phyloP scores from a whole-genome alignment of 1,140 invertebrate species.

The Caerostris extrusa region DNA sequence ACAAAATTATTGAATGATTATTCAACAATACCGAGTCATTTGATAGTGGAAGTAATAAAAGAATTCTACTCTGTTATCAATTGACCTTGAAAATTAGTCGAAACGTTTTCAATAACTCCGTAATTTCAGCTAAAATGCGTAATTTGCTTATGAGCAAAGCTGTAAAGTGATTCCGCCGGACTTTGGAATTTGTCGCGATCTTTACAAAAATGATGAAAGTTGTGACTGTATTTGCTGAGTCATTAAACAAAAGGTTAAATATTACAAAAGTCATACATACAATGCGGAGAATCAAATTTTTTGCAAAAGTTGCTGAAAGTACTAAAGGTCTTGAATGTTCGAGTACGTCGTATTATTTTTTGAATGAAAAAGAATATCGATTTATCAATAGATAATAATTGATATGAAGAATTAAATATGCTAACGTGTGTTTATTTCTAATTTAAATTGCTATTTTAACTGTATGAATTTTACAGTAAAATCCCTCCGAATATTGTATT shows the following conservation, averaged over 20 bases:
- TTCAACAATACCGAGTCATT: neutral
- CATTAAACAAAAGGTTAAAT: conserved; percentile 28
- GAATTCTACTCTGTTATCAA: neutral
- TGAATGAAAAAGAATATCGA: neutral
- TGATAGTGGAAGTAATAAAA: neutral
- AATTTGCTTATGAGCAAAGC: neutral
- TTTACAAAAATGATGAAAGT: neutral
- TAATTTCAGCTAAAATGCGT: neutral
- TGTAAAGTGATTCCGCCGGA: neutral
- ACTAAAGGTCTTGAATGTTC: neutral
- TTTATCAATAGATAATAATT: neutral
- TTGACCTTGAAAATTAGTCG: neutral
- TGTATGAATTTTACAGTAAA: too few relatives aligned
- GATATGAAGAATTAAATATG: neutral
- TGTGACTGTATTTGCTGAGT: neutral
- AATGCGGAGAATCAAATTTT: neutral
- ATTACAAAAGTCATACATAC: neutral
- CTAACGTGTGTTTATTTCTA: neutral
- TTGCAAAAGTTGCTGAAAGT: neutral
- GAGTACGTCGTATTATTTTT: neutral
- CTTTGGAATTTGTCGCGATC: neutral
- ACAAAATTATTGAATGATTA: neutral
- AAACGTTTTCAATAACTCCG: neutral
- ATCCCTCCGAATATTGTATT: too few relatives aligned
- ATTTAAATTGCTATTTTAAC: neutral